A percentile compares a stretch with the other conserved stretches of the same genome.
phyloP scores from a whole-genome alignment of 35 echinoderm and acorn worm species.

The Stichopus chloronotus region DNA sequence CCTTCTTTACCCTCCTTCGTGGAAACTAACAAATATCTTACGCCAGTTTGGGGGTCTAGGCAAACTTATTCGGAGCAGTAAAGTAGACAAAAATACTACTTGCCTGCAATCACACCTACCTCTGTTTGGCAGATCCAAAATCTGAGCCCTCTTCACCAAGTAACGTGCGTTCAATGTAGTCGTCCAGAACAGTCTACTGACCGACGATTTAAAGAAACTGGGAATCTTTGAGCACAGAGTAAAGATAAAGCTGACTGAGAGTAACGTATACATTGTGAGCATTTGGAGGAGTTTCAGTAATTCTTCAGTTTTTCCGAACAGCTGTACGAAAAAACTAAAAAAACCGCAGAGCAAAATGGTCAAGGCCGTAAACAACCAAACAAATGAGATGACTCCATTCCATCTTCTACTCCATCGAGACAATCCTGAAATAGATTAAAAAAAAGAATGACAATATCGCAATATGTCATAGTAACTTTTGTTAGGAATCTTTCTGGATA shows the following conservation, averaged over 20 bases:
- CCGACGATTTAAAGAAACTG: neutral
- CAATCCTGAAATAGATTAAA: neutral
- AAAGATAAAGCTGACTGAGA: neutral
- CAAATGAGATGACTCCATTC: neutral
- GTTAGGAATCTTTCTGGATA: too few relatives aligned
- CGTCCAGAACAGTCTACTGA: neutral
- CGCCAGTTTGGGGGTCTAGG: too few relatives aligned
- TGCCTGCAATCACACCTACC: neutral
- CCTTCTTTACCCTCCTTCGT: too few relatives aligned
- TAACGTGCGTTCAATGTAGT: neutral
- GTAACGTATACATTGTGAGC: neutral
- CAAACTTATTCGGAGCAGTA: too few relatives aligned
- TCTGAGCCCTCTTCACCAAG: neutral
- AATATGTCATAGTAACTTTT: too few relatives aligned
- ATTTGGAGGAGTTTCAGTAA: neutral
- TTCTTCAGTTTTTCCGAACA: neutral
- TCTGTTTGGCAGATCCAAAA: conserved; percentile 5
- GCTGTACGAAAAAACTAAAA: neutral
- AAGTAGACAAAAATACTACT: too few relatives aligned
- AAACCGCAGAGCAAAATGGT: neutral
- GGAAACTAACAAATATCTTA: too few relatives aligned
- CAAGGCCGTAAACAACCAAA: neutral
- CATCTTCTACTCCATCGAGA: neutral
- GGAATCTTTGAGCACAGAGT: conserved; percentile 12
- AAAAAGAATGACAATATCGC: neutral